Evolutionary conservation across 2,888 invertebrate genomes (phyloP).

Genomic region (Trissoscelio sp.): DNA sequence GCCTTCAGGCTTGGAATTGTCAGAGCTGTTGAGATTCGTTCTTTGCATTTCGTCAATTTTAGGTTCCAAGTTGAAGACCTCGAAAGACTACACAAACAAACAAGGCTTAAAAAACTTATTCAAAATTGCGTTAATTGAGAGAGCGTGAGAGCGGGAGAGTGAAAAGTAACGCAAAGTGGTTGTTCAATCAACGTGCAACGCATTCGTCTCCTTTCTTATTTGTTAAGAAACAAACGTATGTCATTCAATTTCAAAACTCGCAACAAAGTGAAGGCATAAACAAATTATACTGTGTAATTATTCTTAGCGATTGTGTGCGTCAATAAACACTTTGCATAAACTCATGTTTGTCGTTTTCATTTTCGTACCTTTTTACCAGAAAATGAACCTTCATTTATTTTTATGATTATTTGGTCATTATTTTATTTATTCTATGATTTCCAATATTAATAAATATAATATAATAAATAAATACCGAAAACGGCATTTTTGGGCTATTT

Average conservation of each 20-base stretch:
- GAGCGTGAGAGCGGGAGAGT: conserved; percentile 20
- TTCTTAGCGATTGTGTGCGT: conserved; percentile 66
- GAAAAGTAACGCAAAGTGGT: conserved; percentile 11
- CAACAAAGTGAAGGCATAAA: conserved; percentile 59
- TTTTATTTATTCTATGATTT: too few species aligned
- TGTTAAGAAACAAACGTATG: conserved; percentile 24
- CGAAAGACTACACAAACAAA: conserved; percentile 7
- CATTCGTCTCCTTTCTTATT: conserved; percentile 54
- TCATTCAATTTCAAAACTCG: conserved; percentile 41
- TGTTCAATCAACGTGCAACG: conserved; percentile 42
- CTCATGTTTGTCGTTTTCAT: conserved; percentile 17
- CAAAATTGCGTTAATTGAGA: conserved; percentile 21
- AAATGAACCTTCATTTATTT: conserved; percentile 84
- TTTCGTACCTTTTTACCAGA: too few species aligned
- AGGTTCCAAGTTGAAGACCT: conserved; percentile 35
- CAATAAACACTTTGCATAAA: conserved; percentile 69
- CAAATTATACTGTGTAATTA: conserved; percentile 64
- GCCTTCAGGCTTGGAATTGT: conserved; percentile 64
- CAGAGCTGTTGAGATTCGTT: conserved; percentile 26
- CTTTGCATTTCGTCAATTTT: conserved; percentile 16
- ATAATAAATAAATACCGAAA: too few species aligned
- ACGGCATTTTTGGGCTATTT: too few species aligned
- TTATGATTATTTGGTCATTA: too few species aligned
- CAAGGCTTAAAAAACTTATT: conserved; percentile 11
- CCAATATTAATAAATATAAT: too few species aligned